Evolutionary conservation across 2,113 vertebrate genomes (phyloP).

Genomic region (Pan troglodytes): NHGRI_mPanTro3-v2.1_pri NC_086015.1:59523001-59523500

Average conservation of each 20-base stretch:
- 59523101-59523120: constrained; percentile 58
- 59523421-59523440: constrained; percentile 45
- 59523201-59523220: not conserved
- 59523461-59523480: constrained; percentile 49
- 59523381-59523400: constrained; percentile 52
- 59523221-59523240: not conserved
- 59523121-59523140: constrained; percentile 63
- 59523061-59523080: constrained; percentile 71
- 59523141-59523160: constrained; percentile 50
- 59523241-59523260: constrained; percentile 72
- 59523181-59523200: constrained; percentile 48
- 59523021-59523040: constrained; percentile 74
- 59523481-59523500: not conserved
- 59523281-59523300: not conserved
- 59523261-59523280: constrained; percentile 64
- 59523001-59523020: constrained; percentile 74
- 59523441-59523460: constrained; percentile 3
- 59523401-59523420: constrained; percentile 60
- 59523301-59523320: not conserved
- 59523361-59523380: not conserved
- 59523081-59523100: constrained; percentile 76
- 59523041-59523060: constrained; percentile 69
- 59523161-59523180: constrained; percentile 33
- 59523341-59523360: constrained; percentile 33
- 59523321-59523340: constrained; percentile 28